Evolutionary conservation across 2,113 vertebrate species (phyloP), one percentile per base, ranked within the genome.

Genomic region (Microtus pennsylvanicus): DNA sequence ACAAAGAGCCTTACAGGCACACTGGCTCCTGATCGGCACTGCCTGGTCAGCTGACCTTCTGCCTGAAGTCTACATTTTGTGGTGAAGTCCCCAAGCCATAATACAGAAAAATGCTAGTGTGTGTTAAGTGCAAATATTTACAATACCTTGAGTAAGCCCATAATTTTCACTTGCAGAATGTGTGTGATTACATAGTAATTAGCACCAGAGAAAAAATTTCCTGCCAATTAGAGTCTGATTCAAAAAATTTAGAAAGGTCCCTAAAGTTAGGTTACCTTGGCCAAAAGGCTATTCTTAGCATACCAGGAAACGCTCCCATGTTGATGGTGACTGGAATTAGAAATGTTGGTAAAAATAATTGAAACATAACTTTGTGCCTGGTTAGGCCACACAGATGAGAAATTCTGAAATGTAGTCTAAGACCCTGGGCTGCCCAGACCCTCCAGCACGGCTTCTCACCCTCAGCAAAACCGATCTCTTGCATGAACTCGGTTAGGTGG

Each of bases 111-210:
- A 55, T 30, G 63, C 81, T 47, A 55, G 63, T 76, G 82, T 91
- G 65, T 70, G 52, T 42, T 83, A 72, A 97, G 30, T 65, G 65
- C 47, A 93, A n/a, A 81, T 77, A 97, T 87, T 77, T 96, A 28
- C 9, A 97, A 89, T 70, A 28, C 38, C 96, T 97, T 95, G 97
- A 95, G 63, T 65, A 97, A 93, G 70, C 89, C 72, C 50, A 90
- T 96, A 74, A 61, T 76, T 97, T 97, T 92, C 33, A 63, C 83
- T 95, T 91, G 88, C 85, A 96, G 80, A 98, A 96, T 97, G 90
- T 96, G 52, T 3, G 0, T 58, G 93, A 38, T 93, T 95, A 87
- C 69, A 76, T 42, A 89, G 50, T 69, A 97, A 95, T 74, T 88
- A 96, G 50, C 83, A 94, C 1, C 3, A 90, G 30, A 74, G 93